Evolutionary conservation across 2,797 vertebrate species (phyloP), one percentile per base, ranked within the genome.

Genomic region (Chaenodraco wilsoni): DNA sequence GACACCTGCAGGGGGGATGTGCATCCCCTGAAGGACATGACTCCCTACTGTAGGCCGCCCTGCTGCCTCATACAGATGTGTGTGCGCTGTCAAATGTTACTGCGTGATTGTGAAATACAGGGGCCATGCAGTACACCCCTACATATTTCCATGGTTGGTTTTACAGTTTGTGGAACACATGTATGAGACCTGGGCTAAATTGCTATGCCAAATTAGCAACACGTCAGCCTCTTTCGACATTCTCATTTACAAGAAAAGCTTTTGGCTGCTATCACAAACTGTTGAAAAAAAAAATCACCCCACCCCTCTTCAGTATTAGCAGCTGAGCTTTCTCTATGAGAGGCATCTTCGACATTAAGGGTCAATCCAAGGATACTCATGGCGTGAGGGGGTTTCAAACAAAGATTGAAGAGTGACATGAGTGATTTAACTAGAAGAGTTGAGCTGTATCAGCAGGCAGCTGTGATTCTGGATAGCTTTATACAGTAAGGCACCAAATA

Each of bases 291-390:
- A 37, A 27, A 31, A 15, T 19, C 50, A 46, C 66, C 72, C 61
- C 67, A 7, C 57, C 67, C 61, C 7, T 50, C 23, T 31, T 43
- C 66, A 46, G 27, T 50, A 41, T 13, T 31, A 69, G 54, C 63
- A 76, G 60, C 76, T 62, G 61, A 76, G 74, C 40, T 9, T 81
- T 67, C 23, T 64, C 13, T 52, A 2, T 12, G 45, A 69, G 49
- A 68, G 61, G 55, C 71, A 69, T 83, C 62, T 72, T 65, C 62
- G 49, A 66, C 44, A 49, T 79, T 58, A 65, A 75, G 76, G 78
- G 86, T 87, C 77, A 83, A 19, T 72, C 82, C 73, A 87, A 86
- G 83, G 76, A 83, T 87, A 65, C 60, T 75, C 1, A 3, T 59
- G n/a, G 10, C 3, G 19, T 67, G 61, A 19, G 23, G 21, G 58